Percentiles rank a stretch among this genome's conserved stretches.
Evolutionary conservation across 2,113 vertebrate species (phyloP).

Genomic region (Odocoileus virginianus): DNA sequence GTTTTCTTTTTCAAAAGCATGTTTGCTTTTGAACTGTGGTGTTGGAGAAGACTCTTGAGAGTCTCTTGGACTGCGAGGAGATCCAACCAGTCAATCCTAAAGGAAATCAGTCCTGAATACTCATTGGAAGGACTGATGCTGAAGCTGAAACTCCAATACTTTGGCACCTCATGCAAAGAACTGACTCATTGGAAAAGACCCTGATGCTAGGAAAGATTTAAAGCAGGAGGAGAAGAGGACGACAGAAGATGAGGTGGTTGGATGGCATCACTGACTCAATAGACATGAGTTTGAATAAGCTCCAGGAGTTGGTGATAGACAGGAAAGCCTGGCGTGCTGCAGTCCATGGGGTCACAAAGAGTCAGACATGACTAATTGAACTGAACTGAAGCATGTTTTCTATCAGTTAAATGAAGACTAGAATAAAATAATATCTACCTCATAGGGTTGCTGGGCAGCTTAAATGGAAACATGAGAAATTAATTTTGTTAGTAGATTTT

Average conservation of each 20-base stretch:
- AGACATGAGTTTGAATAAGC: neutral
- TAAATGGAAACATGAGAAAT: neutral
- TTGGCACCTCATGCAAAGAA: neutral
- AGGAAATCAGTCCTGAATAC: neutral
- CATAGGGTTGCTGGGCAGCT: neutral
- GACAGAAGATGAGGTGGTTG: neutral
- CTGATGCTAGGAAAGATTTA: neutral
- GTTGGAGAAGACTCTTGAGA: neutral
- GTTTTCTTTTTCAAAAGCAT: neutral
- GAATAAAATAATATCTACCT: neutral
- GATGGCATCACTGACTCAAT: neutral
- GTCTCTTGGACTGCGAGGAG: neutral
- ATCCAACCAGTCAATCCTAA: neutral
- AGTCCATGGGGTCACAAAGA: neutral
- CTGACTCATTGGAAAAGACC: neutral
- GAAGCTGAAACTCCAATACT: neutral
- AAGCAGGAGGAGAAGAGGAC: neutral
- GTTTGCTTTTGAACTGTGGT: neutral
- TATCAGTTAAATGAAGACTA: neutral
- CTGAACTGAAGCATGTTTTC: neutral
- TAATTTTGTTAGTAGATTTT: neutral
- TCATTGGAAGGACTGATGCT: neutral
- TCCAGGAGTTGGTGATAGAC: neutral
- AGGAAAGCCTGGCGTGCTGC: neutral
- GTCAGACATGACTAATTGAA: neutral